Evolutionary conservation across 2,113 vertebrate genomes (phyloP), one percentile per base, ranked within the genome.

Genomic region (Trogon melanurus): DNA sequence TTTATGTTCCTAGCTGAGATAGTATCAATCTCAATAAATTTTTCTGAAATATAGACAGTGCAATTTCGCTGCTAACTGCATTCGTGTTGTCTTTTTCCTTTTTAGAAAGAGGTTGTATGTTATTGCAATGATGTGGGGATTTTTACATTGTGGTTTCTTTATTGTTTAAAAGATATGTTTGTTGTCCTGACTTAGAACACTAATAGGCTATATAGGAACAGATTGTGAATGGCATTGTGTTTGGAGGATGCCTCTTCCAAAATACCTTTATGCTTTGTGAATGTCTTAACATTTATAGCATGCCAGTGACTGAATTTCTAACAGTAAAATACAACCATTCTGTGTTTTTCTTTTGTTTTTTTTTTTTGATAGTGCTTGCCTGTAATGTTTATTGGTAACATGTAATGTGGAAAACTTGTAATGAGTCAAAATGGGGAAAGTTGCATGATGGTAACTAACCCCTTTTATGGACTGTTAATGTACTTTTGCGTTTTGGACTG

Each of bases 71-170:
- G 19, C 16, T 82, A 48, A 79, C 57, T 57, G 14, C 14, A 16
- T 84, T 86, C 41, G 10, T 61, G 2, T 34, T 20, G 8, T 62
- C 53, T 71, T 80, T 65, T 23, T 94, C 3, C 22, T 56, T 78
- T 51, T 26, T 11, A 56, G 76, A 80, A 41, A 41, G 41, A 62
- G 20, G 21, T 1, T 0, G 0, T 36, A 6, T 10, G 4, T 44
- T 76, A 25, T 64, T 73, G 5, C 41, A 34, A 2, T 23, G 13
- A 38, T 57, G 26, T 3, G 19, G 26, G 13, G 3, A 0, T 1
- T 5, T 79, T 81, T 64, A 18, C 9, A 4, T 32, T 21, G 60
- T 45, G 5, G 3, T 66, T 89, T 54, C 34, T 60, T 74, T 89
- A 3, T 38, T 30, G 8, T 65, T 91, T 75, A 69, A 64, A 47